Conservation (phyloP, 2,113 vertebrate genomes). For the Elephas maximus region DNA sequence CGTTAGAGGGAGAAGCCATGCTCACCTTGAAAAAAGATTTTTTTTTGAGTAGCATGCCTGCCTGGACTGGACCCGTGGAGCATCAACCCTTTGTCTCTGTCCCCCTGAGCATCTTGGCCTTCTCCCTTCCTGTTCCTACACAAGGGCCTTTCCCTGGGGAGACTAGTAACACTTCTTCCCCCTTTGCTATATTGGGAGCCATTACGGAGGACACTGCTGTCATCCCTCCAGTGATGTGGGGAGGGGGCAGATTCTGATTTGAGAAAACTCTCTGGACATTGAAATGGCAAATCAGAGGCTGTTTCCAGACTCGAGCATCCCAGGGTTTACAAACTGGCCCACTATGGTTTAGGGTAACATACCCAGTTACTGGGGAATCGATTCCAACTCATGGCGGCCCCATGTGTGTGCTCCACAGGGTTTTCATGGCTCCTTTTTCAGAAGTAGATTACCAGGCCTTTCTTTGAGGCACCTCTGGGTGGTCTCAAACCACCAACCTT, state of each 20-base stretch:
- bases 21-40: neutral
- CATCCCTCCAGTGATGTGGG: no score
- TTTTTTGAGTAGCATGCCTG: neutral
- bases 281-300: neutral
- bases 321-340: neutral
- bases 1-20: neutral
- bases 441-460: no score
- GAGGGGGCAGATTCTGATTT: neutral
- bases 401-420: no score
- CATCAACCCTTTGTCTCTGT: neutral
- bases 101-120: neutral
- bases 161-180: neutral
- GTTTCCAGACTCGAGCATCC: neutral
- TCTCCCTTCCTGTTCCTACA: neutral
- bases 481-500: no score
- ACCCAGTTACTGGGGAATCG: no score
- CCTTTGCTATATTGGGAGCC: neutral
- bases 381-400: no score
- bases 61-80: neutral
- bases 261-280: neutral
- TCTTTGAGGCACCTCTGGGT: no score
- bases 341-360: neutral
- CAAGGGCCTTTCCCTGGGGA: neutral
- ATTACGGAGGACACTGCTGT: neutral
- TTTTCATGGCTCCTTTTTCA: no score